A percentile compares a stretch with the other conserved stretches of the same genome.
Conservation (phyloP, 2,113 vertebrate genomes). For the Apeltes quadracus region DNA sequence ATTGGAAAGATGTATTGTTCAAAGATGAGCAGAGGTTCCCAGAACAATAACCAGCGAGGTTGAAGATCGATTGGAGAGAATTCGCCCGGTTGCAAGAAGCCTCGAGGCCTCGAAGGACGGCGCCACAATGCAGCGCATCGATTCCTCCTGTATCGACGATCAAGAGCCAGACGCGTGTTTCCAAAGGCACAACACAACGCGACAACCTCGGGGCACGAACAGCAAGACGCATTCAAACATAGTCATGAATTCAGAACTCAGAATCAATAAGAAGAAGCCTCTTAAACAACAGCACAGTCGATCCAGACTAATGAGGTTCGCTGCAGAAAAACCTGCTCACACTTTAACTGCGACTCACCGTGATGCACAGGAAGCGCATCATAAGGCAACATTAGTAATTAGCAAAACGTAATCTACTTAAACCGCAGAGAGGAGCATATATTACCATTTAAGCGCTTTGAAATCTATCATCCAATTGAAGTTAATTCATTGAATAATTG, state of each 20-base stretch:
- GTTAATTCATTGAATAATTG: neutral
- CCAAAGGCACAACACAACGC: neutral
- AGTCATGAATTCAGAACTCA: slow-evolving; percentile 16
- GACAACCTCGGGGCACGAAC: neutral
- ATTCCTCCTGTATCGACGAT: neutral
- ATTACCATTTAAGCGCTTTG: neutral
- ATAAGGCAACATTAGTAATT: neutral
- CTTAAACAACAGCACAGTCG: slow-evolving; percentile 8
- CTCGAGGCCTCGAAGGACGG: neutral
- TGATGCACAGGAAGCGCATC: slow-evolving; percentile 1
- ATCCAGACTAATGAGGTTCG: neutral
- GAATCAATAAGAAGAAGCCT: neutral
- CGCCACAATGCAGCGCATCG: neutral
- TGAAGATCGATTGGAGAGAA: neutral
- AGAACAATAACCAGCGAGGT: neutral
- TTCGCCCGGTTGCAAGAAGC: neutral
- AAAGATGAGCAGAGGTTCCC: neutral
- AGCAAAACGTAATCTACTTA: neutral
- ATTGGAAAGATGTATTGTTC: neutral
- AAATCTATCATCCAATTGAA: neutral
- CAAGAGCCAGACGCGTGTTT: neutral
- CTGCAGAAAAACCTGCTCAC: neutral
- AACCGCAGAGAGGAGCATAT: neutral
- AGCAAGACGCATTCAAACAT: neutral
- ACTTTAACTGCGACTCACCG: neutral